Evolutionary conservation across 1,140 invertebrate species (phyloP), one percentile per base, ranked within the genome.

Genomic region (Drosophila azteca): DNA sequence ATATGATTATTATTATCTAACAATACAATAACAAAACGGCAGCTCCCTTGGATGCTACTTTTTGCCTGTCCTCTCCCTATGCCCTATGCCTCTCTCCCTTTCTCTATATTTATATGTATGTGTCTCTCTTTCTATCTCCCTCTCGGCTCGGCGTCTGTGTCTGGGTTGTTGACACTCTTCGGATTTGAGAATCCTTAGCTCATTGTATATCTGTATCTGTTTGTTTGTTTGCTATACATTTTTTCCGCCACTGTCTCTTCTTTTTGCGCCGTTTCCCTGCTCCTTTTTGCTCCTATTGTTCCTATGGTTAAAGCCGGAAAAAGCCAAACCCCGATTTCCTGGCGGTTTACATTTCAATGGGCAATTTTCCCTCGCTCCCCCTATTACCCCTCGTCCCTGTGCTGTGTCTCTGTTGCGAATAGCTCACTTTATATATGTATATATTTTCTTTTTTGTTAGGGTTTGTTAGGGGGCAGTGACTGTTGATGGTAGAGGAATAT

Each of bases 1-100:
- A 88, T 87, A 87, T 87, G 83, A 87, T 87, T 87, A 88, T 88
- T 87, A 88, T 88, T 88, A 88, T 83, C 83, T 83, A 77, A 88
- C 83, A 88, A 88, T 83, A 79, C 84, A 89, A 79, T 79, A 83
- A 83, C 84, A 83, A 79, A 83, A 70, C 78, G 65, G 66, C 66
- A 39, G 35, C 35, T 39, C 35, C 35, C 35, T 13, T 13, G 35
- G 35, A 13, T 87, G 82, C 82, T 87, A 82, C 82, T 85, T 85
- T 87, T 82, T 87, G 82, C 82, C 81, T 85, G 80, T 60, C 11
- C 79, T 55, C 45, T 35, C 54, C 48, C 31, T 35, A 11, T 67
- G n/a, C 31, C 48, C 50, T 46, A 24, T 59, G 61, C 29, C 63
- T 52, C 53, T 17, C 20, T 45, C 44, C 35, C 45, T 31, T n/a